Evolutionary conservation across 2,113 vertebrate genomes (phyloP), one percentile per base, ranked within the genome.

Genomic region (Sigmodon hispidus): DNA sequence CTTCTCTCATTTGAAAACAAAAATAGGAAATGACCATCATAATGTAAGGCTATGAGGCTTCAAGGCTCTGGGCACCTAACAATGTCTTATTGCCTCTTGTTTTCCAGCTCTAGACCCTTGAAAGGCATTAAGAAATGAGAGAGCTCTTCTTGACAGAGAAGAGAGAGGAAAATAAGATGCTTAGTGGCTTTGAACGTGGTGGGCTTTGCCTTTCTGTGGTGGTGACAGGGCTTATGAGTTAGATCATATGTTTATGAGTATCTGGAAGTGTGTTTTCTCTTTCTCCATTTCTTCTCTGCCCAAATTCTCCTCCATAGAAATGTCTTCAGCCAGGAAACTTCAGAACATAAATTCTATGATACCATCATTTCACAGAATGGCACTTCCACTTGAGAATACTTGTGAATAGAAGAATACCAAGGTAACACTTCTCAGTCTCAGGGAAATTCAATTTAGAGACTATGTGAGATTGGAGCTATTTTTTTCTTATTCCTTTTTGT

Each of bases 1-100:
- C 10, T 65, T 26, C n/a, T 73, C 36, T 91, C 31, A 12, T 89
- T 87, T 89, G 59, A 79, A 90, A 93, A 92, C 36, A 83, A 89
- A 87, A 86, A 77, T 59, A 84, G 79, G 65, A 76, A 90, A 86
- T 6, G 7, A 43, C 43, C 5, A n/a, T 72, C 52, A 31, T 69
- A 72, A 43, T 77, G 22, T 21, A 8, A 7, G 57, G 45, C 63
- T 77, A 3, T 0, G 29, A 70, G 9, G 22, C 13, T 22, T 45
- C 48, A 1, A 50, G 90, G 69, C 45, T 61, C 45, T 24, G 24
- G 48, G 63, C 1, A 76, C 0, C 29, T 92, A 29, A 34, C 17
- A 21, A 29, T 67, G 7, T 48, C 21, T 76, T 10, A 17, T 22
- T 57, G 22, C 7, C 7, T 86, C 65, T 69, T 93, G 36, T 75